A percentile compares a stretch with the other conserved stretches of the same genome.
Conservation (phyloP, 2,113 vertebrate species). For the Lipophrys pholis region DNA sequence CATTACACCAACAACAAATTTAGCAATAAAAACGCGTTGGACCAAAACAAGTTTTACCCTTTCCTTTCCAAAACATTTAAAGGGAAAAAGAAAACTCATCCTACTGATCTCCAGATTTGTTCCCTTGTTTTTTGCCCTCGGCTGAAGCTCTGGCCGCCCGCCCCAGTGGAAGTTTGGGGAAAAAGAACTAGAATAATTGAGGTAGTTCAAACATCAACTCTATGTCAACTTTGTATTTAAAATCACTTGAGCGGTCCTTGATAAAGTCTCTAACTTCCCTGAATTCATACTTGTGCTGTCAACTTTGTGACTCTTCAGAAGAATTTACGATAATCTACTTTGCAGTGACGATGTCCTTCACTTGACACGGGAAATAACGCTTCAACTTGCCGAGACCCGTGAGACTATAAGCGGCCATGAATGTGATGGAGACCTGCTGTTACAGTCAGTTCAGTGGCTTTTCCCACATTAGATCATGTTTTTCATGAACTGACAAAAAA, state of each 20-base stretch:
- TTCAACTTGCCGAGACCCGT: neutral
- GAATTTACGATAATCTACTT: neutral
- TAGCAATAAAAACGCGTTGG: too few relatives aligned
- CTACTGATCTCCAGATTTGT: too few relatives aligned
- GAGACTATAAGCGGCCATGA: neutral
- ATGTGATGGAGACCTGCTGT: constrained; percentile 11
- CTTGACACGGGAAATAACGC: constrained; percentile 32
- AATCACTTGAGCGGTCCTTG: neutral
- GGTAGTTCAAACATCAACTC: too few relatives aligned
- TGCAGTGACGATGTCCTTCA: neutral
- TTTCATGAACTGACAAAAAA: neutral
- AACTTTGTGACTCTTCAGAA: neutral
- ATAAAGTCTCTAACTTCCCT: neutral
- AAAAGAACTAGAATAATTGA: too few relatives aligned
- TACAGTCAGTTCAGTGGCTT: neutral
- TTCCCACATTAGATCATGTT: neutral
- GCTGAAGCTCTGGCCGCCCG: too few relatives aligned
- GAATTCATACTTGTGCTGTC: neutral
- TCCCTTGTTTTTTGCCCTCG: too few relatives aligned
- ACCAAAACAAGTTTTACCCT: too few relatives aligned
- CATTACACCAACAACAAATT: too few relatives aligned
- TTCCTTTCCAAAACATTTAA: too few relatives aligned
- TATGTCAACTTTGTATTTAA: too few relatives aligned
- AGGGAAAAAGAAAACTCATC: too few relatives aligned
- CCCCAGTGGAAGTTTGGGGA: too few relatives aligned